These are phyloP conservation scores for Orchesella flavescens DNA, from an alignment of 2,888 invertebrate genomes.

Conservation along the genomic window DNA sequence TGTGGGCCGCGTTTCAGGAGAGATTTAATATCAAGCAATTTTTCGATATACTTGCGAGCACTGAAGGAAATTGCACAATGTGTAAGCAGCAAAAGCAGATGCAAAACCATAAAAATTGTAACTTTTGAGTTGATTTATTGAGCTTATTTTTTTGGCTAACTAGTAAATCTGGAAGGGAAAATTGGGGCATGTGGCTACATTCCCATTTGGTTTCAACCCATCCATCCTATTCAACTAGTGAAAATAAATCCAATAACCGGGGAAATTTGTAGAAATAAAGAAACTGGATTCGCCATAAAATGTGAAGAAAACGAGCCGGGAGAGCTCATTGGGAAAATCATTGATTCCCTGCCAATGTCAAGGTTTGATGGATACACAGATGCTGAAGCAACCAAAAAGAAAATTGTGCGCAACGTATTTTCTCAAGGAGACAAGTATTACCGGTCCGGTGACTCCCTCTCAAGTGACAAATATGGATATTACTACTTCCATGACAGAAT, in stretches of 20 bases:
- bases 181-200: conserved; percentile 41
- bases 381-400: no score
- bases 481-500: no score
- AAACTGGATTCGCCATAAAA: conserved; percentile 50
- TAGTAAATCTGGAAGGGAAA: conserved; percentile 52
- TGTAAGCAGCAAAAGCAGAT: conserved; percentile 10
- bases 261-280: conserved; percentile 44
- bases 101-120: no score
- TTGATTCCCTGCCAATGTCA: no score
- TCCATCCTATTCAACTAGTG: conserved; percentile 30
- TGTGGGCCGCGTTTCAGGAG: conserved; percentile 31
- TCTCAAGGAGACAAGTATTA: conserved; percentile 33
- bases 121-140: no score
- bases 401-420: conserved; percentile 25
- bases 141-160: background rate
- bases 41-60: conserved; percentile 40
- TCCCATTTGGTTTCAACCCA: background rate
- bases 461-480: no score
- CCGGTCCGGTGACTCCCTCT: conserved; percentile 37
- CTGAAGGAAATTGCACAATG: conserved; percentile 55
- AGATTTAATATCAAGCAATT: conserved; percentile 42
- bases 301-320: conserved; percentile 60
- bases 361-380: no score
- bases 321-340: no score
- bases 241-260: conserved; percentile 52